Base-by-base conservation (phyloP, 2,888 invertebrate genomes). In the Acrobeloides nanus region DNA sequence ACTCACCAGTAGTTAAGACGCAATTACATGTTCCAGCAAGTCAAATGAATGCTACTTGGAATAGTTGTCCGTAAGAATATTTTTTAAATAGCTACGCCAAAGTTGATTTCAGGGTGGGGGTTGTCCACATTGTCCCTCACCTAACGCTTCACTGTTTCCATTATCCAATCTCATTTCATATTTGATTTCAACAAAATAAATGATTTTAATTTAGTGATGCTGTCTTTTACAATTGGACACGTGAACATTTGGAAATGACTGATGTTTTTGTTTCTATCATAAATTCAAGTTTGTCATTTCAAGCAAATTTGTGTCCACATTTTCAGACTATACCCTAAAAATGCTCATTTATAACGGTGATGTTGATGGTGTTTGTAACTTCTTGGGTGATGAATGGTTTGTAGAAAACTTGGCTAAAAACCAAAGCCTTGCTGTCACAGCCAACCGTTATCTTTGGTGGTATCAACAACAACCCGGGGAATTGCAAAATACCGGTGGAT, bases 1-100 rank as follows among this genome's bases (percentile, higher is more conserved):
- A 72, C 38, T 42, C 48, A n/a, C 47, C 38, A 5, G 64, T 62
- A 25, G 70, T 73, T 12, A 46, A 61, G 7, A 38, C 33, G n/a
- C 68, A 69, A 10, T 49, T 71, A 7, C 62, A 70, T 46, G 57
- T 69, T n/a, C n/a, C n/a, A n/a, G n/a, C n/a, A n/a, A n/a, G n/a
- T n/a, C n/a, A n/a, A n/a, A n/a, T n/a, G n/a, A n/a, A n/a, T n/a
- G n/a, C n/a, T n/a, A n/a, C n/a, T n/a, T n/a, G n/a, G n/a, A n/a
- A n/a, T n/a, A n/a, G n/a, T n/a, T n/a, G n/a, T n/a, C n/a, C n/a
- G n/a, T n/a, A n/a, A n/a, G n/a, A n/a, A n/a, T n/a, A n/a, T n/a
- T n/a, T n/a, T n/a, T 29, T 29, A 12, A 15, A 10, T 29, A 10
- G 29, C 10, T 29, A 15, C 29, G 29, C 15, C 29, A 10, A 12